A percentile compares a stretch with the other conserved stretches of the same genome.
Evolutionary conservation across 2,113 vertebrate species (phyloP).

Genomic region (Hipposideros armiger): DNA sequence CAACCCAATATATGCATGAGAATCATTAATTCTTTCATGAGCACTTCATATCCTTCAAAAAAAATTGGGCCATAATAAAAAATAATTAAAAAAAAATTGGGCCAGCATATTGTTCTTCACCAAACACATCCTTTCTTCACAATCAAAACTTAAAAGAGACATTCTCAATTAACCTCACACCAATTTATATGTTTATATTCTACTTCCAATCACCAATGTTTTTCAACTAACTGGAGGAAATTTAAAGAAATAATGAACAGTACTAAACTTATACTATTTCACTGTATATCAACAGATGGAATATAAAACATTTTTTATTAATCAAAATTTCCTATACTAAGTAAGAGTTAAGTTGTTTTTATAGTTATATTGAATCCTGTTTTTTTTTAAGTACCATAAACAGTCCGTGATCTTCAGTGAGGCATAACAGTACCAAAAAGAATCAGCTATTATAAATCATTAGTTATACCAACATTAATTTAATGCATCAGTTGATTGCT

Average conservation of each 20-base stretch:
- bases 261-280: background rate
- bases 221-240: background rate
- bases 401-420: constrained; percentile 62
- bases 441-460: constrained; percentile 67
- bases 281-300: background rate
- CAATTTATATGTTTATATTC: background rate
- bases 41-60: background rate
- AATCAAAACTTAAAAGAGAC: constrained; percentile 32
- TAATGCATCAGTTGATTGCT: constrained; percentile 67
- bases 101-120: background rate
- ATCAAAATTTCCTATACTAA: constrained; percentile 9
- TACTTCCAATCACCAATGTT: background rate
- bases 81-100: background rate
- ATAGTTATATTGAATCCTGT: background rate
- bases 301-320: constrained; percentile 57
- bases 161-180: constrained; percentile 22
- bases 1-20: background rate
- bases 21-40: constrained; percentile 3
- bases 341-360: constrained; percentile 44
- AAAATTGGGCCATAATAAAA: background rate
- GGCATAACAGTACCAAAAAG: constrained; percentile 60
- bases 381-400: constrained; percentile 24
- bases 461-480: constrained; percentile 65
- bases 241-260: constrained; percentile 42
- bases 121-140: background rate